Conservation (phyloP, 2,888 invertebrate species). For the Cetonia aurata region DNA sequence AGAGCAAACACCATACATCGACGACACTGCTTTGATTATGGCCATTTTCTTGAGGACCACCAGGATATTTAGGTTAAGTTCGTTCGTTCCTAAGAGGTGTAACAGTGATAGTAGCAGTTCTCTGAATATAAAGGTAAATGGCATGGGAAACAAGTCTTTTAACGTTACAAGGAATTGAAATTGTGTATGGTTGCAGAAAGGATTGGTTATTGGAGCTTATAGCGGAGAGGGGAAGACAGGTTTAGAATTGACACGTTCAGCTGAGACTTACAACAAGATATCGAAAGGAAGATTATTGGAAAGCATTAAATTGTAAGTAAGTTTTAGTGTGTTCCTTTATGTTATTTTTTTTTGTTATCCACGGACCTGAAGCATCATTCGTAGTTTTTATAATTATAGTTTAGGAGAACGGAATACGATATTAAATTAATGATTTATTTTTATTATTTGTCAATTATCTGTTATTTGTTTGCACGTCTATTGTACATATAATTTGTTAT, state of each 20-base stretch:
- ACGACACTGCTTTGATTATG: constrained; percentile 17
- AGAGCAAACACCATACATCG: not conserved
- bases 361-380: constrained; percentile 59
- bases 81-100: not conserved
- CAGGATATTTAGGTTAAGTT: constrained; percentile 35
- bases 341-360: constrained; percentile 47
- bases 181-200: constrained; percentile 65
- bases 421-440: constrained; percentile 28
- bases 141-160: not conserved
- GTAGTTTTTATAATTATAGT: constrained; percentile 27
- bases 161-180: not conserved
- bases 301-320: constrained; percentile 69
- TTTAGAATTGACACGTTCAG: constrained; percentile 66
- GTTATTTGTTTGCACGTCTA: constrained; percentile 59
- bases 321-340: not conserved
- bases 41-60: constrained; percentile 17
- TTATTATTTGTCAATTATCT: constrained; percentile 19
- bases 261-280: constrained; percentile 67
- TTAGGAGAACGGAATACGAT: not conserved
- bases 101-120: constrained; percentile 4
- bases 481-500: constrained; percentile 53
- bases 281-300: constrained; percentile 67
- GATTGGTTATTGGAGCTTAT: constrained; percentile 71
- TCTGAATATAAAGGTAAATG: constrained; percentile 26
- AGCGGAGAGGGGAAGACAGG: constrained; percentile 61